Evolutionary conservation across 2,113 vertebrate species (phyloP).

Genomic region (Sminthopsis crassicaudata): DNA sequence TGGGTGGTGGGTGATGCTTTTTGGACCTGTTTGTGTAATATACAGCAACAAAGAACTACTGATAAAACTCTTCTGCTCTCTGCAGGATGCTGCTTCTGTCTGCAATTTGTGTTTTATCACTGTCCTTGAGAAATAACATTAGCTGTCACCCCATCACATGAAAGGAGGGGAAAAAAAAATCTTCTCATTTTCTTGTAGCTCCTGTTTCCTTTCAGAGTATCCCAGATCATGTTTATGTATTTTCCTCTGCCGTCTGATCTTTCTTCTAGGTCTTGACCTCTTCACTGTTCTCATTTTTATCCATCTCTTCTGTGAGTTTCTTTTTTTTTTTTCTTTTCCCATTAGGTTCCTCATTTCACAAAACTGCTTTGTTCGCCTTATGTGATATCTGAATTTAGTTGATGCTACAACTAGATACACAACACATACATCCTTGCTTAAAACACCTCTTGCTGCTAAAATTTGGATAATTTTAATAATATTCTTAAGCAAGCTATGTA

Average conservation of each 20-base stretch:
- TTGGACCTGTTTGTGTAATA: neutral
- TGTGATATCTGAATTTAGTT: neutral
- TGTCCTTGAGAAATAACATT: constrained; percentile 63
- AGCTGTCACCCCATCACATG: constrained; percentile 20
- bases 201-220: constrained; percentile 52
- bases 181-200: neutral
- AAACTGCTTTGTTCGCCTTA: neutral
- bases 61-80: constrained; percentile 58
- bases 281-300: constrained; percentile 41
- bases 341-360: constrained; percentile 8
- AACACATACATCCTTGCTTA: neutral
- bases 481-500: neutral
- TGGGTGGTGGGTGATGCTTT: fast-evolving
- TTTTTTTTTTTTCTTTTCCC: constrained; percentile 31
- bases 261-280: constrained; percentile 34
- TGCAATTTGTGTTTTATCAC: constrained; percentile 47
- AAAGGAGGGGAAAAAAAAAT: constrained; percentile 31
- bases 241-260: constrained; percentile 55
- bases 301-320: neutral
- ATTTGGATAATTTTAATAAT: constrained; percentile 24
- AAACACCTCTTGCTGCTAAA: constrained; percentile 7
- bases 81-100: constrained; percentile 25
- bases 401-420: neutral
- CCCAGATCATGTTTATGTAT: constrained; percentile 40
- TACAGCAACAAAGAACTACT: neutral